A percentile compares a stretch with the other conserved stretches of the same genome.
Evolutionary conservation across 2,888 invertebrate species (phyloP).

Genomic region (Callyntrura guangdongensis): DNA sequence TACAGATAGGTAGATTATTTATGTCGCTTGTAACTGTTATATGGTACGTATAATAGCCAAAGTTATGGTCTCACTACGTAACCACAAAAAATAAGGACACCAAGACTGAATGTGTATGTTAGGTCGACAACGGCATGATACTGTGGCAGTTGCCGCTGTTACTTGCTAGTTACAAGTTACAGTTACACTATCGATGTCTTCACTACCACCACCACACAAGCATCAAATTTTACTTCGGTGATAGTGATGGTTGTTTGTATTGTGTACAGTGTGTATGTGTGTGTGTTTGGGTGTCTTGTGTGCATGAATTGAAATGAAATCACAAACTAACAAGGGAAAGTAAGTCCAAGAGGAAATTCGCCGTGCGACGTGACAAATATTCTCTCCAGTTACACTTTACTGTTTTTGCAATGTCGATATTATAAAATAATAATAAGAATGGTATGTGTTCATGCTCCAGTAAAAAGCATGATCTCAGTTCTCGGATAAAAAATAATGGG

Average conservation of each 20-base stretch:
- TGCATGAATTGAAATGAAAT: neutral
- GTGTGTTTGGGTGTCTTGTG: neutral
- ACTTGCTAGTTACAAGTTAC: conserved; percentile 9
- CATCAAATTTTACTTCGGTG: conserved; percentile 32
- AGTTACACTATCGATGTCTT: neutral
- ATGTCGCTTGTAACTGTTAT: neutral
- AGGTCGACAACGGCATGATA: conserved; percentile 49
- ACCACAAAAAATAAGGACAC: conserved; percentile 26
- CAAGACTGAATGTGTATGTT: conserved; percentile 1
- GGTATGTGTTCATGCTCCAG: conserved; percentile 8
- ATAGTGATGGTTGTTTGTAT: neutral
- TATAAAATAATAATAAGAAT: neutral
- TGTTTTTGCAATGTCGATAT: conserved; percentile 3
- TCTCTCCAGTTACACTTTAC: conserved; percentile 26
- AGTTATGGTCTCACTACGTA: neutral
- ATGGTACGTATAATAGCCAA: neutral
- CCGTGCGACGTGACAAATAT: conserved; percentile 13
- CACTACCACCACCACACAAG: neutral
- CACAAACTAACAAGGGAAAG: conserved; percentile 48
- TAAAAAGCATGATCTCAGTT: neutral
- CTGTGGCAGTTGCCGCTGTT: conserved; percentile 40
- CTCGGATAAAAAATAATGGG: conserved; percentile 10
- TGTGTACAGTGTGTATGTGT: conserved; percentile 7
- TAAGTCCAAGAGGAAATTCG: neutral
- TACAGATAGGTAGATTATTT: conserved; percentile 2